A percentile compares a stretch with the other conserved stretches of the same genome.
Evolutionary conservation across 2,113 vertebrate species (phyloP).

Genomic region (Peromyscus californicus): DNA sequence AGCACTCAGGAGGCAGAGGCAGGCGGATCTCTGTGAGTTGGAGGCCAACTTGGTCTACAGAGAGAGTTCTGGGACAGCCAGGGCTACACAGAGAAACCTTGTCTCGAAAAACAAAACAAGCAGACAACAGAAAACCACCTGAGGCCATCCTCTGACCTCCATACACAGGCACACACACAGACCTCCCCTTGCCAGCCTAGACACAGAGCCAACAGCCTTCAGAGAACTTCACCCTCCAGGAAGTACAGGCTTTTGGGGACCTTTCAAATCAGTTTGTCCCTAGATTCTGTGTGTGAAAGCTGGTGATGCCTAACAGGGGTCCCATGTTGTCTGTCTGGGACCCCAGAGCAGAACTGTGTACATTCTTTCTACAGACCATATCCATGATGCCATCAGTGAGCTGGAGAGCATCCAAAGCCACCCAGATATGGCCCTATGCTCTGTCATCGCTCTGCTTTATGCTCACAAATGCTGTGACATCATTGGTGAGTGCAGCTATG

Average conservation of each 20-base stretch:
- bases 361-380: conserved; percentile 78
- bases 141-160: background rate
- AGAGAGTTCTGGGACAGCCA: background rate
- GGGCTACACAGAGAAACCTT: background rate
- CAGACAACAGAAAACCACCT: background rate
- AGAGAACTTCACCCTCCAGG: background rate
- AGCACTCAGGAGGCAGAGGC: background rate
- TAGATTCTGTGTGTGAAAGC: background rate
- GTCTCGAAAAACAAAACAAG: background rate
- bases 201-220: background rate
- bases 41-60: background rate
- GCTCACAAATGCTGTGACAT: conserved; percentile 83
- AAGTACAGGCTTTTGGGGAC: background rate
- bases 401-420: conserved; percentile 83
- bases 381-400: conserved; percentile 86
- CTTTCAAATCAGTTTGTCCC: background rate
- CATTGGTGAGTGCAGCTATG: conserved; percentile 67
- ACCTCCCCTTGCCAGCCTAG: background rate
- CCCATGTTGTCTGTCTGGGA: background rate
- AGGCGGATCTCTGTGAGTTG: background rate
- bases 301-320: background rate
- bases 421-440: conserved; percentile 83
- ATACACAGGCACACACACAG: background rate
- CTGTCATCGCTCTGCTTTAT: conserved; percentile 85
- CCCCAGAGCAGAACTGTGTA: background rate